A percentile compares a stretch with the other conserved stretches of the same genome.
phyloP scores from a whole-genome alignment of 2,888 invertebrate species.

The Micropterix aruncella region DNA sequence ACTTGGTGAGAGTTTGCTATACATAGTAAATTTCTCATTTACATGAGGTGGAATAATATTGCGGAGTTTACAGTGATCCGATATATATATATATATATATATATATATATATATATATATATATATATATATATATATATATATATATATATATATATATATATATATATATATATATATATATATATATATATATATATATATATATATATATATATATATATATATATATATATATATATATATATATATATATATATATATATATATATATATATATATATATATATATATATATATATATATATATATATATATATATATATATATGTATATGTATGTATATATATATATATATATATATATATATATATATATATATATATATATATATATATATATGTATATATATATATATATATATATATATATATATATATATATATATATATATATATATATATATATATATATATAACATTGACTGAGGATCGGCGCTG shows the following conservation, averaged over 20 bases:
- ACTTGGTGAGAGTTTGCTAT: no score
- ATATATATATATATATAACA: no score
- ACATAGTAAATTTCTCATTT: no score
- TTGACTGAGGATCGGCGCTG: no score
- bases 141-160: background rate
- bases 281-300: background rate
- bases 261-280: background rate
- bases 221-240: no score
- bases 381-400: slow-evolving; percentile 2
- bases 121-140: background rate
- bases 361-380: slow-evolving; percentile 3
- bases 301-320: background rate
- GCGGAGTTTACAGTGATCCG: background rate
- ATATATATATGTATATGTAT: slow-evolving; percentile 1
- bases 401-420: slow-evolving; percentile 2
- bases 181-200: no score
- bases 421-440: slow-evolving; percentile 3
- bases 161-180: no score
- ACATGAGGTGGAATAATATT: background rate
- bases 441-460: slow-evolving; percentile 2
- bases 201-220: no score
- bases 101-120: background rate
- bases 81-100: background rate
- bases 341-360: slow-evolving; percentile 2
- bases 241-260: no score